Evolutionary conservation across 2,797 vertebrate genomes (phyloP), one percentile per base, ranked within the genome.

Genomic region (Ctenosaura bakeri): DNA sequence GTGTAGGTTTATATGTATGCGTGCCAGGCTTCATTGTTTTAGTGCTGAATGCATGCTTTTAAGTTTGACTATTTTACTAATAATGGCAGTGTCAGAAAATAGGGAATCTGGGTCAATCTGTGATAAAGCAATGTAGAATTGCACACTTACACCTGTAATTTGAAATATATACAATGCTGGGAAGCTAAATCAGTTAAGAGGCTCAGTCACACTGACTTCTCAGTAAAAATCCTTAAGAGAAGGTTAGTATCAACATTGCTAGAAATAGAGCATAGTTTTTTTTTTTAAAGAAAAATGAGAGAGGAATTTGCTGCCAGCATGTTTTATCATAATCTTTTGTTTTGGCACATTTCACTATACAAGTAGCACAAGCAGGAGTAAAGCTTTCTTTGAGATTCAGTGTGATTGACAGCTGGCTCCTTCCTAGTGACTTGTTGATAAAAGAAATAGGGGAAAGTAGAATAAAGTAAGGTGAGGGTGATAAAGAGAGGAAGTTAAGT

Each of bases 331-430:
- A 94, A 91, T 92, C 91, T 85, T 77, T 90, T 92, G 76, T 85
- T 94, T 85, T 79, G 24, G n/a, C 74, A 9, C 12, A 59, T 88
- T 32, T 42, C 22, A 1, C 26, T 56, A 16, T 56, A 32, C n/a
- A 78, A 35, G 5, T 78, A 16, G 54, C 80, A 74, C 13, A 83
- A 89, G 29, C 42, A 46, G 42, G 59, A 88, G 92, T 92, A 95
- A 95, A 91, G 35, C n/a, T 92, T 86, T 96, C 96, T 91, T 89
- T 95, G 95, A 93, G 94, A 86, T 81, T 94, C 91, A 73, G 62
- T 88, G 93, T 95, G 95, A 96, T 95, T 96, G 94, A 95, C 94
- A 92, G 91, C 94, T 95, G 94, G 92, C 92, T 94, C 93, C 92
- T 93, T 88, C 94, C 94, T 94, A 95, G 92, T 91, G 93, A 94